A percentile compares a stretch with the other conserved stretches of the same genome.
Evolutionary conservation across 2,113 vertebrate genomes (phyloP).

Genomic region (Reinhardtius hippoglossoides): DNA sequence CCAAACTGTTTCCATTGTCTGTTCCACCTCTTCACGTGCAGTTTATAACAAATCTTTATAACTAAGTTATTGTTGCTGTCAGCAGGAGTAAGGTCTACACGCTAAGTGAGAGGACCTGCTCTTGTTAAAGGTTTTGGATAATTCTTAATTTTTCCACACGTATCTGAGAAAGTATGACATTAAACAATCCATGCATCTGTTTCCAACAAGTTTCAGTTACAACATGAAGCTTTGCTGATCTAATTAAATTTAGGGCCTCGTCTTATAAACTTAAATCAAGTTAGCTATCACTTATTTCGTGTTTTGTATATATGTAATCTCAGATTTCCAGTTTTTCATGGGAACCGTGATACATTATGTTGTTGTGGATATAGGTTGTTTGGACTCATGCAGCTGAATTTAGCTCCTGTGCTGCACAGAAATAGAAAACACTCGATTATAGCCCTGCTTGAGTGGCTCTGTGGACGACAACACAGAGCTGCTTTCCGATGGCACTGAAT

Average conservation of each 20-base stretch:
- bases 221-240: background rate
- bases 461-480: too few relatives aligned
- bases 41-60: too few relatives aligned
- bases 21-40: background rate
- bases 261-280: background rate
- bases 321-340: too few relatives aligned
- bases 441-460: too few relatives aligned
- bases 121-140: background rate
- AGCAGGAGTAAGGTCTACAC: background rate
- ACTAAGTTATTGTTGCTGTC: background rate
- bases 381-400: too few relatives aligned
- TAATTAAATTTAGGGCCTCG: background rate
- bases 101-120: background rate
- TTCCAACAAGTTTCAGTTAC: background rate
- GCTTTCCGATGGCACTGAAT: too few relatives aligned
- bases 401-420: too few relatives aligned
- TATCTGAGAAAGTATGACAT: background rate
- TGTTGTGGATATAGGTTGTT: too few relatives aligned
- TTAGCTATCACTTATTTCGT: background rate
- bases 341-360: too few relatives aligned
- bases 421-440: too few relatives aligned
- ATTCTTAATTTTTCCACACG: background rate
- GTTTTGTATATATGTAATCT: background rate
- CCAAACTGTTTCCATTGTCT: background rate
- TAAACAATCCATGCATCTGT: constrained; percentile 32